Conservation (phyloP, 2,888 invertebrate genomes). For the Pharmacophagus antenor region DNA sequence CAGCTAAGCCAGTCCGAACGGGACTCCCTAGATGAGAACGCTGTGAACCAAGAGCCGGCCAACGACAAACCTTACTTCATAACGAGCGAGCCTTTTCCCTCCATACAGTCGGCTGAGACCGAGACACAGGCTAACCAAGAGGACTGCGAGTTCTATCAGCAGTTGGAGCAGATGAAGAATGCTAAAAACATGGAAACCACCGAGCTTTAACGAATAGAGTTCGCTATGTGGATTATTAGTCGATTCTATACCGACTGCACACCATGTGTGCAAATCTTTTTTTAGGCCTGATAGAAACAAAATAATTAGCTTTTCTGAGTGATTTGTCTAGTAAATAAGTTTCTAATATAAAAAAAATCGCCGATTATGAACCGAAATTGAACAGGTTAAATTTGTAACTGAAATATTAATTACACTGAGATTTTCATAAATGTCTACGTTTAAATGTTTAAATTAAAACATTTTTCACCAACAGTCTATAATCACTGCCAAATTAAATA, state of each 20-base stretch:
- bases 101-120: constrained; percentile 68
- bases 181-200: constrained; percentile 90
- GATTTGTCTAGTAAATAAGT: too few relatives aligned
- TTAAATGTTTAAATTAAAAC: background rate
- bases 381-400: too few relatives aligned
- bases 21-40: constrained; percentile 94
- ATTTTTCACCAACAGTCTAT: background rate
- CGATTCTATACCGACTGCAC: too few relatives aligned
- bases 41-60: constrained; percentile 78
- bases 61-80: constrained; percentile 77
- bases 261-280: too few relatives aligned
- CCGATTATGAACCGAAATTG: too few relatives aligned
- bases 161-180: constrained; percentile 85
- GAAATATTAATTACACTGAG: too few relatives aligned
- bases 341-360: too few relatives aligned
- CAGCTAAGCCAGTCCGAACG: constrained; percentile 90
- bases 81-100: constrained; percentile 70
- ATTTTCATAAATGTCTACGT: background rate
- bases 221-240: too few relatives aligned
- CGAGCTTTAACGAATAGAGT: constrained; percentile 83
- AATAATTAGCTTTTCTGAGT: too few relatives aligned
- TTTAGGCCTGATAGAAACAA: too few relatives aligned
- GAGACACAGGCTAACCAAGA: constrained; percentile 76
- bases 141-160: constrained; percentile 86
- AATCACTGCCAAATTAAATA: background rate